Conservation (phyloP, 2,797 vertebrate genomes). For the Lateolabrax maculatus region DNA sequence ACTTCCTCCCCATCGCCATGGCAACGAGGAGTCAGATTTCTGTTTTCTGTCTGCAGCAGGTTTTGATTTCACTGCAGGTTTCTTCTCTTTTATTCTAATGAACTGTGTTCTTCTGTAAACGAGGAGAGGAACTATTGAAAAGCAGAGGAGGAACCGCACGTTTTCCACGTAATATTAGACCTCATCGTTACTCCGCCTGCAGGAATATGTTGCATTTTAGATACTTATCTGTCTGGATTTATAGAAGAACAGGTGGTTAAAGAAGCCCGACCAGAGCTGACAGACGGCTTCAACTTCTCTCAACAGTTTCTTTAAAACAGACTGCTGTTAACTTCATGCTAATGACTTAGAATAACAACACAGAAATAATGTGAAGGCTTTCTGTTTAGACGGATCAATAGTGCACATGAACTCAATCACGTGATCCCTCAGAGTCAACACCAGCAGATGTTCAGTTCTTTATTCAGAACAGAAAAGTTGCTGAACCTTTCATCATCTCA, state of each 20-base stretch:
- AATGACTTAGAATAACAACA: not conserved
- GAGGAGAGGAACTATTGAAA: not conserved
- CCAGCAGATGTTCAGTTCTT: too few species aligned
- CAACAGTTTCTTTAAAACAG: not conserved
- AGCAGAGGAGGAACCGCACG: too few species aligned
- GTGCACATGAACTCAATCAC: too few species aligned
- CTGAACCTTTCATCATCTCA: not conserved
- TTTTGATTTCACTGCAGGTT: not conserved
- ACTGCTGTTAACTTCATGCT: not conserved
- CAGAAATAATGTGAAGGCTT: not conserved
- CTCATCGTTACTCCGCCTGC: too few species aligned
- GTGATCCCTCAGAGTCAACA: too few species aligned
- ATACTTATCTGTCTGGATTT: too few species aligned
- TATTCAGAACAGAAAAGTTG: too few species aligned
- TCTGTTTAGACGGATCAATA: too few species aligned
- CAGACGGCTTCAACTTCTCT: not conserved
- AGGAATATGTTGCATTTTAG: too few species aligned
- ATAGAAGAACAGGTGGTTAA: not conserved
- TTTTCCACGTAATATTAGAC: too few species aligned
- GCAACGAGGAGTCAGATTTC: not conserved
- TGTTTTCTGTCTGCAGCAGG: slow-evolving; percentile 1
- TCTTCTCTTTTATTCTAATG: not conserved
- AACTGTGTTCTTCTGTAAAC: too few species aligned
- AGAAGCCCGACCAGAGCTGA: not conserved
- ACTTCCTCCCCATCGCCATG: not conserved